These are phyloP conservation scores for Falco novaeseelandiae DNA, from an alignment of 2,797 vertebrate genomes.

Conservation along the genomic window DNA sequence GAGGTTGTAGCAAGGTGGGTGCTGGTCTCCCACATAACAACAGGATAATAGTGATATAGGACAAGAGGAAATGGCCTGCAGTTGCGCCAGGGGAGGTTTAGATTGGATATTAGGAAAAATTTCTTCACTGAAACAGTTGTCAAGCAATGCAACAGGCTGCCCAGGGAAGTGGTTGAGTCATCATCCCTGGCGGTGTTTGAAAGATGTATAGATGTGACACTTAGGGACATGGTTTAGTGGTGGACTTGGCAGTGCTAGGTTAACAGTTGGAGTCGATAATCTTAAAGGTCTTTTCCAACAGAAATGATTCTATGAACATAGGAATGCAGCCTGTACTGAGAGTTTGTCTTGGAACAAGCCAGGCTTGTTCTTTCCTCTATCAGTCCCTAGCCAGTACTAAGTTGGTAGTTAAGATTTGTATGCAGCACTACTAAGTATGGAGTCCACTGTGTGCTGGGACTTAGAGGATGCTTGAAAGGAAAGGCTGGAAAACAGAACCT, in stretches of 20 bases:
- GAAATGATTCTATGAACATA: neutral
- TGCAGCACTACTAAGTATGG: neutral
- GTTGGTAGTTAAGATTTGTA: neutral
- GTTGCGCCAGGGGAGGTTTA: neutral
- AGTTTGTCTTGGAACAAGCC: neutral
- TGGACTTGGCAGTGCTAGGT: neutral
- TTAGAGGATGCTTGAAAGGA: slow-evolving; percentile 23
- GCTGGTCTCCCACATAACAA: neutral
- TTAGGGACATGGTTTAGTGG: neutral
- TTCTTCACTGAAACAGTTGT: neutral
- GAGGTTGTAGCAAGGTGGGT: neutral
- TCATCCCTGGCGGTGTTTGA: neutral
- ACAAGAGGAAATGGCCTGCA: neutral
- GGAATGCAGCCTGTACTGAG: neutral
- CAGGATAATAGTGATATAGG: no score
- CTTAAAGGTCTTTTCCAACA: neutral
- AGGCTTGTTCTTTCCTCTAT: neutral
- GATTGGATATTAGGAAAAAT: neutral
- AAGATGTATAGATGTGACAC: neutral
- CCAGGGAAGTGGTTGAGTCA: neutral
- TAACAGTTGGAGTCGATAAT: neutral
- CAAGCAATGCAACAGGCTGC: neutral
- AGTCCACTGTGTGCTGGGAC: neutral
- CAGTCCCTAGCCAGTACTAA: neutral
- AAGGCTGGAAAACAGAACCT: neutral